Base-by-base conservation (phyloP, 2,797 vertebrate genomes). In the Tragopan temminckii region DNA sequence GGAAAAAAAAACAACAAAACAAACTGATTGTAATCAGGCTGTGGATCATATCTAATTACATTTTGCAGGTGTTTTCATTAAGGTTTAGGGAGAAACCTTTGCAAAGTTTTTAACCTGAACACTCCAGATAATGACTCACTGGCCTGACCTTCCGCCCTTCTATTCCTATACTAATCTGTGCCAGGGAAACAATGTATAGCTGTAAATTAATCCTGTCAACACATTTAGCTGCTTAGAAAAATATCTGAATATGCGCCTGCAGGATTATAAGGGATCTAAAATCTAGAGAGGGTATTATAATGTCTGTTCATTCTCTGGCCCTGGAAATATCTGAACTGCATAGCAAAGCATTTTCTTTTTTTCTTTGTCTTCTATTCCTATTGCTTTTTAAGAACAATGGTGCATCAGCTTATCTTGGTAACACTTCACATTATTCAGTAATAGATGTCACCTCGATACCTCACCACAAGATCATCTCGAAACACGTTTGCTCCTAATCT, bases 191-290 rank as follows among this genome's bases (percentile, higher is more conserved):
- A 82, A 78, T 66, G 68, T 58, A 31, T 40, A 61, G 64, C 23
- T 79, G 36, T 38, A 91, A 78, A 86, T 83, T 95, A 97, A 88
- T 80, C 61, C 45, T 82, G 29, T 40, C 83, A 90, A 94, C 43
- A 87, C 9, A 68, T 58, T 94, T 70, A 94, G 21, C 23, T 75
- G 18, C 85, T 93, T 76, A 2, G 64, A 93, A 78, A 89, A 80
- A 80, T 38, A 82, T 76, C 69, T 90, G 87, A 95, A 63, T 92
- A 85, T 80, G 55, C 15, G 20, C 77, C 68, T 67, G 58, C 59
- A 95, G 58, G 75, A 95, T 97, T 97, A 96, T 74, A 88, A 93
- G 68, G 80, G 77, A 85, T 93, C 55, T 94, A 33, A 40, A 85
- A 25, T 61, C 27, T 53, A 7, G 14, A 63, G n/a, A 91, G 15